Base-by-base conservation (phyloP, 2,888 invertebrate genomes). In the Xylota sylvarum region DNA sequence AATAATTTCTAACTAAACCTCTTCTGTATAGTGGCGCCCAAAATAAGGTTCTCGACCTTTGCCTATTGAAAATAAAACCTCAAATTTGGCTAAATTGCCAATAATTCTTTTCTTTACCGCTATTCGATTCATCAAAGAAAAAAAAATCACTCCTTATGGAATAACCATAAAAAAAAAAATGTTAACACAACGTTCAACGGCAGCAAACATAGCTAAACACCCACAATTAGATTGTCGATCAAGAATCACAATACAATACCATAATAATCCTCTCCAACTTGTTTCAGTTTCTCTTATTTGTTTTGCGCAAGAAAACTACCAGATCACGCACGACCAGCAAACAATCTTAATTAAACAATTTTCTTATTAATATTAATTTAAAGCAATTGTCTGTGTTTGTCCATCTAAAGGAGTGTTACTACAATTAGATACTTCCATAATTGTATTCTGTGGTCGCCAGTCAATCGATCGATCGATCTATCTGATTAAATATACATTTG, bases 341-440 rank as follows among this genome's bases (percentile, higher is more conserved):
- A 56, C 79, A 79, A 43, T 70, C 56, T 79, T 76, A 80, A 80
- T 85, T 80, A 79, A 85, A 80, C 69, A 80, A 64, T 85, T 80
- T 81, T 77, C 85, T 46, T 76, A 80, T 85, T 85, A 76, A 70
- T 85, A 74, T 70, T 85, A 80, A 85, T 80, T 76, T 64, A 64
- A 43, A 58, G 76, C 85, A 80, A 81, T 85, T 85, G 65, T 80
- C 65, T 65, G 64, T 58, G 65, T 48, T 56, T 72, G 69, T 72
- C 70, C 80, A 76, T 72, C 56, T 79, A 50, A 32, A 69, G 79
- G 74, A 79, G 84, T 79, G 80, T 80, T 76, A 69, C 58, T 65
- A 43, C 80, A 85, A 80, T 76, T 80, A 84, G 69, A 80, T 50
- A 64, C 64, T 37, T 60, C 80, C 84, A 80, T 84, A 80, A 69